Base-by-base conservation (phyloP, 2,797 vertebrate species). In the Chiroxiphia lanceolata region DNA sequence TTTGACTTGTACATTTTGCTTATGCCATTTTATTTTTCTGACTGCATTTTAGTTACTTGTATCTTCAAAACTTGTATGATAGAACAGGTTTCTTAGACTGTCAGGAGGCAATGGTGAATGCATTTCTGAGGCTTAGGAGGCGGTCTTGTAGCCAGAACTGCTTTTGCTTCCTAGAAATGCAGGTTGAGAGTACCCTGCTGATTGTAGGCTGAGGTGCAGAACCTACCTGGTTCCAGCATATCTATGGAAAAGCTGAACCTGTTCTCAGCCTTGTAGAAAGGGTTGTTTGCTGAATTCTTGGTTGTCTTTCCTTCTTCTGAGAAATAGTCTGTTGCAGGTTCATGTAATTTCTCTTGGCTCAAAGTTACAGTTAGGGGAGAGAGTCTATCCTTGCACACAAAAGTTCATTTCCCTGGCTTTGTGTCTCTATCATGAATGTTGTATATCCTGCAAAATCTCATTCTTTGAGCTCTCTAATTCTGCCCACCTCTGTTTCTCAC, bases 311-410 rank as follows among this genome's bases (percentile, higher is more conserved):
- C 17, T 81, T 40, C 45, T 68, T 57, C 31, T 44, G 38, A 65
- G 50, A 69, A 20, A 26, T 6, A 64, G 53, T 53, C 45, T 68
- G 22, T 68, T 90, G 61, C 11, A 75, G 21, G 15, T 70, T 82
- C 18, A 27, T 25, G n/a, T 71, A 2, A 22, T 68, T 19, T 81
- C 9, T 76, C 26, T 77, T 0, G 0, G 7, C 22, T 78, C 21
- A 70, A 27, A 68, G 44, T 29, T 70, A 13, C 14, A 29, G 47
- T 38, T 4, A 3, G 31, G 4, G 4, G 3, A 85, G 36, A 59
- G 34, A n/a, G 17, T 40, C 44, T 78, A 17, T 89, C 23, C 7
- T 8, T 22, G 27, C 31, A 51, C 51, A 38, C 14, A 16, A 8
- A 79, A n/a, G 23, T 87, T 85, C 16, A 54, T 63, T 56, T 92